Evolutionary conservation across 2,797 vertebrate genomes (phyloP).

Genomic region (Odontamblyopus rebecca): DNA sequence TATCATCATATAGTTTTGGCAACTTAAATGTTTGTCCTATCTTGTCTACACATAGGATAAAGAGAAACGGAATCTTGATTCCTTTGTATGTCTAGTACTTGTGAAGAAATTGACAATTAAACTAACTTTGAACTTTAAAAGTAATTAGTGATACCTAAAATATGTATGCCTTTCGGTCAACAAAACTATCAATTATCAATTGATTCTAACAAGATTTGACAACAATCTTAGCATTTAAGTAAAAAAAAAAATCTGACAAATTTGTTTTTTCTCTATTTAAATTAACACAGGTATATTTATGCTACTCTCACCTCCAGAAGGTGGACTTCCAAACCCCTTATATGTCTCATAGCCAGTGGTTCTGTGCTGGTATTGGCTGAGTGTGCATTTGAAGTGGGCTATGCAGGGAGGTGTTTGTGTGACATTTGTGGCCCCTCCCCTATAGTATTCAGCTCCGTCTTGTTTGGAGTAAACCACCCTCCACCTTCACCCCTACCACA

Average conservation of each 20-base stretch:
- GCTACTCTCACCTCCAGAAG: conserved; percentile 28
- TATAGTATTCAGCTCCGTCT: conserved; percentile 27
- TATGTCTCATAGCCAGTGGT: conserved; percentile 70
- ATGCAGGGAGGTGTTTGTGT: conserved; percentile 59
- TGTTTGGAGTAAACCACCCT: conserved; percentile 6
- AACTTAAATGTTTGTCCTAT: too few species aligned
- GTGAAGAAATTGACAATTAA: too few species aligned
- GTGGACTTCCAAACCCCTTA: conserved; percentile 54
- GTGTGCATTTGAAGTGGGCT: conserved; percentile 65
- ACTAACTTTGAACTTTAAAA: too few species aligned
- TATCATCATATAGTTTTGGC: too few species aligned
- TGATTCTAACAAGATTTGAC: too few species aligned
- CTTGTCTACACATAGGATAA: too few species aligned
- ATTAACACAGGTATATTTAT: not conserved
- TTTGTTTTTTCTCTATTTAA: too few species aligned
- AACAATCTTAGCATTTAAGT: too few species aligned
- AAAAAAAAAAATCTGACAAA: too few species aligned
- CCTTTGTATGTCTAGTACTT: too few species aligned
- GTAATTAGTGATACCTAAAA: not conserved
- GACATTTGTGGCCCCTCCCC: conserved; percentile 62
- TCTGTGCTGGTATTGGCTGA: conserved; percentile 54
- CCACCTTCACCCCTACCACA: not conserved
- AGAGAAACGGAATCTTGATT: too few species aligned
- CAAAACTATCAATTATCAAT: not conserved
- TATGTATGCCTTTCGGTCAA: not conserved